Base-by-base conservation (phyloP, 1,140 invertebrate genomes). In the Microvelia longipes region DNA sequence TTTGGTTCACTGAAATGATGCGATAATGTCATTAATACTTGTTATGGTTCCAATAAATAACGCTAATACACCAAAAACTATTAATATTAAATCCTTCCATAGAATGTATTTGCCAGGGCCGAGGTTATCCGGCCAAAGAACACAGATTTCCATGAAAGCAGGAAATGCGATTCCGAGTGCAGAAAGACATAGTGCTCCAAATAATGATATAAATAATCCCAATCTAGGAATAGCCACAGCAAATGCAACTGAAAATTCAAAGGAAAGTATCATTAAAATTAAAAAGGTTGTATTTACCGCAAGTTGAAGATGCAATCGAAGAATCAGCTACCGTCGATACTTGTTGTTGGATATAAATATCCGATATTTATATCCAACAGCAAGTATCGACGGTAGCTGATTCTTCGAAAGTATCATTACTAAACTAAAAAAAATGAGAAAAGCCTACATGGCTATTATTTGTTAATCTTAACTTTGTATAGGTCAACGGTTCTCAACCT, bases 161-260 rank as follows among this genome's bases (percentile, higher is more conserved):
- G 93, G 93, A 75, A 94, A 90, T 5, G 92, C 87, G 13, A 94
- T 82, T 0, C 91, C 90, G 27, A 94, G 82, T 14, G 89, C 85
- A 2, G 90, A 90, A 24, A 91, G 83, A 69, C 88, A 89, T 14
- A 93, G 80, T 0, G 93, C 90, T n/a, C 93, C 93, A 69, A 94
- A 88, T 62, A 93, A 80, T 0, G 91, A 88, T 71, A 96, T 95
- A 77, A 94, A 88, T 0, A 92, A 81, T 25, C 90, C 91, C 65
- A 96, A 81, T 67, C 87, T 82, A 0, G 91, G 91, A 69, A 94
- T 84, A 0, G 84, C 79, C 19, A 88, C 81, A 1, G 91, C 92
- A 68, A 93, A 74, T 1, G 83, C 74, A 81, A 90, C 91, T 91
- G 82, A 14, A 81, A 82, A 75, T 71, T 74, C 73, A 72, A 69